These are phyloP conservation scores for Hemiscyllium ocellatum DNA, from an alignment of 2,113 vertebrate species.

Conservation along the genomic window DNA sequence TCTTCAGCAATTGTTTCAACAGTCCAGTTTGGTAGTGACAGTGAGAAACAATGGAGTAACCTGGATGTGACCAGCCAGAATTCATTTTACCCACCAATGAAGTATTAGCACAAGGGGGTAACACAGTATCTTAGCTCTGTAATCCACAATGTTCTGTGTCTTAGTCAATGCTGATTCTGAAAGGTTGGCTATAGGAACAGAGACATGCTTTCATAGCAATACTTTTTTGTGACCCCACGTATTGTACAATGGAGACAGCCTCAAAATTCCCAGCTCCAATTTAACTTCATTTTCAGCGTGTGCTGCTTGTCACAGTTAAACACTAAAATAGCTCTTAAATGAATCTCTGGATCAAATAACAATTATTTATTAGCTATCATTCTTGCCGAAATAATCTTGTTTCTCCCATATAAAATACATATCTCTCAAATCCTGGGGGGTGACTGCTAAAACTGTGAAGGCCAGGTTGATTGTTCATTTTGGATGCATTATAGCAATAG, in stretches of 20 bases:
- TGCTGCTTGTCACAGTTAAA: background rate
- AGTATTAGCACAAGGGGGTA: background rate
- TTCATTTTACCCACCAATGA: background rate
- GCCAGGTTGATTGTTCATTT: background rate
- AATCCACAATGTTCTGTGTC: background rate
- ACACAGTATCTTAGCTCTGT: background rate
- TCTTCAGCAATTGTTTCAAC: background rate
- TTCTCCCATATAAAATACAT: background rate
- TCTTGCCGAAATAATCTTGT: background rate
- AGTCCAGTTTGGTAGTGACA: background rate
- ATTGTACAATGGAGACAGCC: background rate
- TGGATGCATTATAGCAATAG: background rate
- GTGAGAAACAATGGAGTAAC: background rate
- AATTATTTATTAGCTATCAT: background rate
- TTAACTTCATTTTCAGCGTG: background rate
- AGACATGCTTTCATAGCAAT: background rate
- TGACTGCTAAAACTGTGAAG: background rate
- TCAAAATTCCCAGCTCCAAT: background rate
- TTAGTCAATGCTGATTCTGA: background rate
- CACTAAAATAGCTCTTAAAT: background rate
- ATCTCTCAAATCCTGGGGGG: background rate
- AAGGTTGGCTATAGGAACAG: background rate
- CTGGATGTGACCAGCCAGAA: constrained; percentile 1
- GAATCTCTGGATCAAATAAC: background rate
- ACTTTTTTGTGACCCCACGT: constrained; percentile 15